Evolutionary conservation across 2,888 invertebrate genomes (phyloP).

Genomic region (Ceriagrion tenellum): DNA sequence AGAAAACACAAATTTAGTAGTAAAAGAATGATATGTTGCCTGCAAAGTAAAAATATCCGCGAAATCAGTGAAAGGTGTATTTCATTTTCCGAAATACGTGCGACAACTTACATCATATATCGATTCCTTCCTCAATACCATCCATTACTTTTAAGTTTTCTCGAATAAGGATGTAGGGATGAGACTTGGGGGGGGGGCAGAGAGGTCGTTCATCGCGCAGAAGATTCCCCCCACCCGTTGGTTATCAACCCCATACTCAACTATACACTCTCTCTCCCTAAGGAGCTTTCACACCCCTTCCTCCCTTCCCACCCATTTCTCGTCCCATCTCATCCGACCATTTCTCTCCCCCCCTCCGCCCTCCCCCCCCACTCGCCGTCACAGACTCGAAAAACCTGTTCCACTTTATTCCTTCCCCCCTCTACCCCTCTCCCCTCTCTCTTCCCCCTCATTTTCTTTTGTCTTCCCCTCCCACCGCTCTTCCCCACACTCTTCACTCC

Average conservation of each 20-base stretch:
- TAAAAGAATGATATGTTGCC: no score
- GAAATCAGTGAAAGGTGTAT: background rate
- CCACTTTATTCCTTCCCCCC: conserved; percentile 41
- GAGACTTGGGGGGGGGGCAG: background rate
- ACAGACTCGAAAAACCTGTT: conserved; percentile 68
- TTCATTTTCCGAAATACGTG: background rate
- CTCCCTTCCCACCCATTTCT: background rate
- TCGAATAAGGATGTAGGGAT: background rate
- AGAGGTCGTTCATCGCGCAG: conserved; percentile 59
- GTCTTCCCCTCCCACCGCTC: background rate
- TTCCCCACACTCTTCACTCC: background rate
- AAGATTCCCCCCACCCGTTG: conserved; percentile 15
- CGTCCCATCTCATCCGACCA: no score
- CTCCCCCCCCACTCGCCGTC: background rate
- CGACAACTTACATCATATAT: background rate
- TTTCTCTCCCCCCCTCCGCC: background rate
- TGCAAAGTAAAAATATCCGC: background rate
- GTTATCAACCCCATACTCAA: conserved; percentile 50
- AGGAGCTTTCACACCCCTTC: conserved; percentile 57
- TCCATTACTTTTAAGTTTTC: background rate
- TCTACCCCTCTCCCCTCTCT: background rate
- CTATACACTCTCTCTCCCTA: conserved; percentile 29
- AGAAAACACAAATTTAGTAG: no score
- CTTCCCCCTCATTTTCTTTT: background rate
- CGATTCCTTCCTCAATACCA: background rate